phyloP scores from a whole-genome alignment of 2,888 invertebrate genomes.

The Caenorhabditis sulstoni region DNA sequence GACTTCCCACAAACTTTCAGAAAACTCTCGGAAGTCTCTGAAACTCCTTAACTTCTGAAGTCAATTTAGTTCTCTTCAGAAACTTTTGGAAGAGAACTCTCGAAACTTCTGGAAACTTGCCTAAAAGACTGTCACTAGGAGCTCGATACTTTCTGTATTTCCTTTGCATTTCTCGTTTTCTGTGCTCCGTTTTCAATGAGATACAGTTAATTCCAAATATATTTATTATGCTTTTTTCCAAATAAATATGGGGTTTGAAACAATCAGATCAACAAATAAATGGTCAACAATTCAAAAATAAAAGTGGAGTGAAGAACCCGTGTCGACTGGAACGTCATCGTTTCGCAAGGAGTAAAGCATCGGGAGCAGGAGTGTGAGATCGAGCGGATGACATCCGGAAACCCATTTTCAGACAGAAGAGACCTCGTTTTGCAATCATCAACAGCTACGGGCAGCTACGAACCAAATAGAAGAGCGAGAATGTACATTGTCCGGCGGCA shows the following conservation, averaged over 20 bases:
- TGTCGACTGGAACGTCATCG: constrained; percentile 18
- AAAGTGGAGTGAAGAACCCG: constrained; percentile 6
- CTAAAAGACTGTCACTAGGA: no score
- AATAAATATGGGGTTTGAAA: constrained; percentile 16
- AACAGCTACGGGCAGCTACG: constrained; percentile 35
- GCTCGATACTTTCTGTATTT: no score
- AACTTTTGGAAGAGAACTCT: no score
- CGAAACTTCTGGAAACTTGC: no score
- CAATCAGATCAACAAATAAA: constrained; percentile 24
- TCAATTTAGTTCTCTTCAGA: no score
- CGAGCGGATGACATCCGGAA: constrained; percentile 12
- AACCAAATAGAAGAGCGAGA: constrained; percentile 33
- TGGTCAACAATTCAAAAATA: constrained; percentile 26
- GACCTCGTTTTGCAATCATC: constrained; percentile 23
- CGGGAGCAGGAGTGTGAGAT: constrained; percentile 5
- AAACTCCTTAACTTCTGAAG: no score
- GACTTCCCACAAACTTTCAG: no score
- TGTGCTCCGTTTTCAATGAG: no score
- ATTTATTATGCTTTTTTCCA: constrained; percentile 26
- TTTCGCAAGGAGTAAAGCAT: constrained; percentile 5
- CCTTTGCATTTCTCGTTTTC: no score
- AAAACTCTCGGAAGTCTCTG: no score
- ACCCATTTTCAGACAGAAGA: constrained; percentile 28
- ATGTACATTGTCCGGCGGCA: constrained; percentile 12
- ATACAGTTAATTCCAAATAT: constrained; percentile 23